Conservation (phyloP, 2,888 invertebrate genomes). For the Eulithis testata region DNA sequence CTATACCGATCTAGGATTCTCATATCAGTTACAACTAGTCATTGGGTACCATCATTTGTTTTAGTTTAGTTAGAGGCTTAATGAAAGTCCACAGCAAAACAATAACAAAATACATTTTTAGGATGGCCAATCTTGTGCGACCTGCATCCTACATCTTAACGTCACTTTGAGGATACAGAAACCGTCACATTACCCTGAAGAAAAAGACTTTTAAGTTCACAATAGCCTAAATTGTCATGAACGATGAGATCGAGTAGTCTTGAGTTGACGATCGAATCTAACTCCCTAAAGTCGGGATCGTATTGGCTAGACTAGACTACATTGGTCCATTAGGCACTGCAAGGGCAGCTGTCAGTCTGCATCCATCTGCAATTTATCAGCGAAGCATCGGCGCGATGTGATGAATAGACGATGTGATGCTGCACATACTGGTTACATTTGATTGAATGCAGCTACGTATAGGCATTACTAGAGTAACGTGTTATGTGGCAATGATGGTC, state of each 20-base stretch:
- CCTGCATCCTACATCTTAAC: too few relatives aligned
- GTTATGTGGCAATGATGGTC: background rate
- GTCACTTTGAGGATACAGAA: too few relatives aligned
- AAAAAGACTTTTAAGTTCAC: too few relatives aligned
- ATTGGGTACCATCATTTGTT: too few relatives aligned
- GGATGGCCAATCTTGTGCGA: too few relatives aligned
- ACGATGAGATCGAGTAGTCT: too few relatives aligned
- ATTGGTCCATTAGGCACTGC: constrained; percentile 4
- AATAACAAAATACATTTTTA: too few relatives aligned
- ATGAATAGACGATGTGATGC: constrained; percentile 13
- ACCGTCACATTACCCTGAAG: too few relatives aligned
- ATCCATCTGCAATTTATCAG: constrained; percentile 49
- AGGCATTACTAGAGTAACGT: background rate
- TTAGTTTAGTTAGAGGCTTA: too few relatives aligned
- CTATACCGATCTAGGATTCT: background rate
- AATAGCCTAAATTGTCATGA: too few relatives aligned
- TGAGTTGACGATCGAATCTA: background rate
- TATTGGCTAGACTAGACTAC: background rate
- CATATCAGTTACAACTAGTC: background rate
- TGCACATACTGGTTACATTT: constrained; percentile 1
- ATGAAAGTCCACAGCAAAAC: too few relatives aligned
- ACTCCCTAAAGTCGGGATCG: background rate
- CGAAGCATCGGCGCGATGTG: constrained; percentile 33
- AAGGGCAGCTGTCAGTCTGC: constrained; percentile 39
- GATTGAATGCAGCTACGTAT: background rate